Evolutionary conservation across 2,797 vertebrate species (phyloP).

Genomic region (Melanogrammus aeglefinus): DNA sequence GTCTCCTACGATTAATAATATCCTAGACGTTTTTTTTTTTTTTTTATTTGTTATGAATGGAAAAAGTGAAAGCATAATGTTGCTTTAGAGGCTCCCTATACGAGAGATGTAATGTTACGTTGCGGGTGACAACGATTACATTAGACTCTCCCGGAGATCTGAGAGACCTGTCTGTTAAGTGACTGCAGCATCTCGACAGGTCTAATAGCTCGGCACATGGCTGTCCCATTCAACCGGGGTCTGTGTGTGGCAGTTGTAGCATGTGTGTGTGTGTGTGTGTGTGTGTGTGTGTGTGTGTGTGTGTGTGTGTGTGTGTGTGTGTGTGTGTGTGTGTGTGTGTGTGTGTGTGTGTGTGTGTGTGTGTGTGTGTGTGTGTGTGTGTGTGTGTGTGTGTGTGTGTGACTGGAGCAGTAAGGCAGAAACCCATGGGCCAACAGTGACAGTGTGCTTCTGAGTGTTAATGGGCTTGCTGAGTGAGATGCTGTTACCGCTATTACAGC

Average conservation of each 20-base stretch:
- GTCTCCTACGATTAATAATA: background rate
- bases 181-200: background rate
- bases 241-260: constrained; percentile 13
- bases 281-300: no score
- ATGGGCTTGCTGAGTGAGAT: constrained; percentile 28
- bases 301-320: constrained; percentile 12
- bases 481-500: constrained; percentile 8
- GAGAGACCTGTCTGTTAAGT: background rate
- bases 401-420: no score
- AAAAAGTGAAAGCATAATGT: background rate
- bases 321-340: no score
- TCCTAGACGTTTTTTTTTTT: background rate
- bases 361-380: constrained; percentile 8
- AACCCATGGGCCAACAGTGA: background rate
- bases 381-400: no score
- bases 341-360: background rate
- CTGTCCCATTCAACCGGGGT: constrained; percentile 36
- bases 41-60: background rate
- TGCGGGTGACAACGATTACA: background rate
- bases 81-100: background rate
- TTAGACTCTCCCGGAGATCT: background rate
- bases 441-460: constrained; percentile 26
- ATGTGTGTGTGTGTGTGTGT: constrained; percentile 12
- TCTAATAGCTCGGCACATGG: background rate
- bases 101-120: background rate